phyloP scores from a whole-genome alignment of 2,888 invertebrate genomes.

The Gymnosoma rotundatum region DNA sequence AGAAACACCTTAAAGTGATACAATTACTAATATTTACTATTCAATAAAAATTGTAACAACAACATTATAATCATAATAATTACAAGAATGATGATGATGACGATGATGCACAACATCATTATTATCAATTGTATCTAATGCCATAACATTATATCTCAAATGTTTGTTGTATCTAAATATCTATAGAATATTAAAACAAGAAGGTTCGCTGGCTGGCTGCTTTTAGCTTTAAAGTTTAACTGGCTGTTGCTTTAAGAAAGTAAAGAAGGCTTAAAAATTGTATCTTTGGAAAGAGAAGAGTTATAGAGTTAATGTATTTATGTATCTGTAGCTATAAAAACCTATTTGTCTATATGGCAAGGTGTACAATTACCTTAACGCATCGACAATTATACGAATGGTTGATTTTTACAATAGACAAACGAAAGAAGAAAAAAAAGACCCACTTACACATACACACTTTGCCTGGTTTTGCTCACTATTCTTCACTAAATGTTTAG shows the following conservation, averaged over 20 bases:
- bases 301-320: background rate
- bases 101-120: constrained; percentile 37
- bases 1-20: constrained; percentile 66
- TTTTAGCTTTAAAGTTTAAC: constrained; percentile 40
- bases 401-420: constrained; percentile 75
- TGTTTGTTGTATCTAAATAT: background rate
- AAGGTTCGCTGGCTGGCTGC: constrained; percentile 36
- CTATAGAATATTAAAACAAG: constrained; percentile 19
- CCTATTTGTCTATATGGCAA: constrained; percentile 63
- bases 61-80: constrained; percentile 13
- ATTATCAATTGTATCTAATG: constrained; percentile 37
- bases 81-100: background rate
- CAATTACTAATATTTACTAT: constrained; percentile 72
- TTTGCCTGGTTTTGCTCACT: background rate
- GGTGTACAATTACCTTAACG: constrained; percentile 82
- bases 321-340: constrained; percentile 3
- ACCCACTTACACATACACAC: constrained; percentile 8
- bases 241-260: constrained; percentile 14
- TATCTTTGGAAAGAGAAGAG: background rate
- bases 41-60: constrained; percentile 60
- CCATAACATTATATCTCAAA: constrained; percentile 23
- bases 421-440: constrained; percentile 17
- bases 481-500: constrained; percentile 49
- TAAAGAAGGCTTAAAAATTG: constrained; percentile 40
- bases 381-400: constrained; percentile 82